Evolutionary conservation across 1,140 invertebrate species (phyloP).

Genomic region (Pseudobourletiella spinata): DNA sequence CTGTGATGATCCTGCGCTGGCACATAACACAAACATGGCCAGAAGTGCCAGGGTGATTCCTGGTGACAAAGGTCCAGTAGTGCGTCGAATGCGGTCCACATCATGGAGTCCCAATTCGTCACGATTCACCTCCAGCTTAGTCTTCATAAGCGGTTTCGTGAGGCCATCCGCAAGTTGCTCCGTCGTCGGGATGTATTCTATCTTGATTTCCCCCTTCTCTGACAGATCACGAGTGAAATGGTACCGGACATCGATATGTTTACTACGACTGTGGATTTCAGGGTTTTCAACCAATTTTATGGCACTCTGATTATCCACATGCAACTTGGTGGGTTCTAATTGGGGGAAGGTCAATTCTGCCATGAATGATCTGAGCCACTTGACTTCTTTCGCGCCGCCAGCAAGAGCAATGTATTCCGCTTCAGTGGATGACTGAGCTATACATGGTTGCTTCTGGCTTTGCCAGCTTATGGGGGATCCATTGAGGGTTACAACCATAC

Average conservation of each 20-base stretch:
- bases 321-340: neutral
- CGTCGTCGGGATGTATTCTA: conserved; percentile 5
- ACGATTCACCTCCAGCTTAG: conserved; percentile 1
- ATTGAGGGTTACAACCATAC: neutral
- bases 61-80: neutral
- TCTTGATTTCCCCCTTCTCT: conserved; percentile 5
- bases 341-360: neutral
- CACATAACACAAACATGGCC: neutral
- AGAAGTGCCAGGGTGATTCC: neutral
- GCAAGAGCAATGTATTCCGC: neutral
- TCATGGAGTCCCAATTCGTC: neutral
- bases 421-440: conserved; percentile 40
- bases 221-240: conserved; percentile 32
- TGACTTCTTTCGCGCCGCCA: neutral
- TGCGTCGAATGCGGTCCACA: neutral
- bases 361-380: neutral
- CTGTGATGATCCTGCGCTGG: neutral
- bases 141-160: conserved; percentile 30
- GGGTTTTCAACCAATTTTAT: conserved; percentile 34
- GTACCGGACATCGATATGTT: conserved; percentile 37
- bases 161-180: conserved; percentile 34
- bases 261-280: conserved; percentile 35
- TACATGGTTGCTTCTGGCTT: conserved; percentile 40
- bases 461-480: conserved; percentile 33
- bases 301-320: conserved; percentile 29